Conservation (phyloP, 2,113 vertebrate genomes). For the Alligator sinensis region DNA sequence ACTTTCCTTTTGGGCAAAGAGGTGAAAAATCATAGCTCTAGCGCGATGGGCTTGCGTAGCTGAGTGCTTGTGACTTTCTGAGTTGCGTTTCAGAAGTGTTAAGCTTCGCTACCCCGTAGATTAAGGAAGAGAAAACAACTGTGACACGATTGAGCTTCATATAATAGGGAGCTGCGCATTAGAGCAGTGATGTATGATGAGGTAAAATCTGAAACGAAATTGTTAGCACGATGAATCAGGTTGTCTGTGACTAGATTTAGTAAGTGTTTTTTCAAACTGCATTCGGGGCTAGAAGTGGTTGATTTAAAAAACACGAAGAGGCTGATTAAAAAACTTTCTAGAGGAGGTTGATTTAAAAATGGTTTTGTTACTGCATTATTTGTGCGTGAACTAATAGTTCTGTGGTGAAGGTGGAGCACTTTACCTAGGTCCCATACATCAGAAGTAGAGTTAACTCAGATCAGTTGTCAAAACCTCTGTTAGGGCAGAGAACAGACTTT, state of each 20-base stretch:
- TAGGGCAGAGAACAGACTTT: not conserved
- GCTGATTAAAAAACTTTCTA: not conserved
- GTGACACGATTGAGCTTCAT: not conserved
- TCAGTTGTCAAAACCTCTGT: not conserved
- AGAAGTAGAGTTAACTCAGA: not conserved
- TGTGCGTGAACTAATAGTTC: not conserved
- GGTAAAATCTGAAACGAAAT: not conserved
- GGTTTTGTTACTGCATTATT: accelerated
- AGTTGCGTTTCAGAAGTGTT: too few species aligned
- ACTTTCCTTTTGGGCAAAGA: not conserved
- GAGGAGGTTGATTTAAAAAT: not conserved
- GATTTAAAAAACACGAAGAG: not conserved
- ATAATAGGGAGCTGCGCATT: not conserved
- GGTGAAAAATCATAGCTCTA: not conserved
- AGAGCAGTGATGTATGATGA: not conserved
- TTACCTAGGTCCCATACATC: accelerated
- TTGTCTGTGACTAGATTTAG: not conserved
- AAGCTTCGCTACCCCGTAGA: not conserved
- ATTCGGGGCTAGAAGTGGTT: too few species aligned
- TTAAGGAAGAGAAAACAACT: not conserved
- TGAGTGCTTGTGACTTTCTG: not conserved
- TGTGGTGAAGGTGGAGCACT: not conserved
- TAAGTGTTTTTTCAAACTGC: not conserved
- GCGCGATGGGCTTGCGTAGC: not conserved
- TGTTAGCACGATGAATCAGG: not conserved